Evolutionary conservation across 2,797 vertebrate species (phyloP).

Genomic region (Rhinophrynus dorsalis): DNA sequence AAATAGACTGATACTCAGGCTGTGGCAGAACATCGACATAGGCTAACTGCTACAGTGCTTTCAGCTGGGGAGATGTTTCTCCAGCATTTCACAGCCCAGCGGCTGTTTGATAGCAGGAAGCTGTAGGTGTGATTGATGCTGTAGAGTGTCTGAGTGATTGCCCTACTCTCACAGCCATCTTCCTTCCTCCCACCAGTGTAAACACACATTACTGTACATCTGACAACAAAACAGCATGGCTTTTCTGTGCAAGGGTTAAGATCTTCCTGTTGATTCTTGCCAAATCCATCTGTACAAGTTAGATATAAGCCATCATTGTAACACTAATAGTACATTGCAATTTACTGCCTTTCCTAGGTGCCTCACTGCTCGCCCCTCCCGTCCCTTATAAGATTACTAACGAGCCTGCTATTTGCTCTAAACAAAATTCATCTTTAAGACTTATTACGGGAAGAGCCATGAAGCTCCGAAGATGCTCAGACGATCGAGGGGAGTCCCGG

Average conservation of each 20-base stretch:
- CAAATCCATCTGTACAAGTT: neutral
- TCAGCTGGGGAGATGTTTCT: constrained; percentile 8
- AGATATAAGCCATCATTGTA: neutral
- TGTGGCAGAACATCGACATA: neutral
- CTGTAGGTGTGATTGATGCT: constrained; percentile 35
- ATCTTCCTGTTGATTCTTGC: neutral
- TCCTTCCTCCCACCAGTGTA: constrained; percentile 15
- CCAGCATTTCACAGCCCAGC: constrained; percentile 40
- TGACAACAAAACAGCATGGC: constrained; percentile 2
- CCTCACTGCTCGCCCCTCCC: constrained; percentile 1
- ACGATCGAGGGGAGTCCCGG: constrained; percentile 21
- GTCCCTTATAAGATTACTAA: constrained; percentile 9
- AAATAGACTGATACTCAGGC: too few species aligned
- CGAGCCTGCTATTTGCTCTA: constrained; percentile 22
- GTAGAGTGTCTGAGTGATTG: constrained; percentile 2
- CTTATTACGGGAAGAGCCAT: constrained; percentile 6
- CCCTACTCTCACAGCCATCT: constrained; percentile 20
- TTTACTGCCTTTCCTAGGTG: constrained; percentile 7
- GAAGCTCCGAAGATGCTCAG: neutral
- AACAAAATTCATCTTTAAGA: constrained; percentile 19
- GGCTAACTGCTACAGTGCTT: constrained; percentile 2
- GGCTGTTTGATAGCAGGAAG: constrained; percentile 17
- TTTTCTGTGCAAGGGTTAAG: constrained; percentile 17
- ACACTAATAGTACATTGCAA: constrained; percentile 12
- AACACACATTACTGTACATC: constrained; percentile 11